phyloP scores from a whole-genome alignment of 2,113 vertebrate genomes.

The Acanthochromis polyacanthus region DNA sequence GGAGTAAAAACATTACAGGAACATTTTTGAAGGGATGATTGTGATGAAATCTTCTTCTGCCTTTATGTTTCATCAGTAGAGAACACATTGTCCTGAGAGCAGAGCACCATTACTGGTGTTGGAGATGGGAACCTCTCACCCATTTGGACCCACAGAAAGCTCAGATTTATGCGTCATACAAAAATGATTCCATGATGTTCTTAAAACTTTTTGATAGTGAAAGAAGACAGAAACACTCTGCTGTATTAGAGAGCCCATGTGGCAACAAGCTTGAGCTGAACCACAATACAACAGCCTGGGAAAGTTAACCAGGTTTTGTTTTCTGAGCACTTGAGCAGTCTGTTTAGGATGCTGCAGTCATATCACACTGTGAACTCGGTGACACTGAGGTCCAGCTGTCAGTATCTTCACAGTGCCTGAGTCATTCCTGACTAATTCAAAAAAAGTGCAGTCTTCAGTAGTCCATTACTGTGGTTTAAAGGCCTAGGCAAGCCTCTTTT shows the following conservation, averaged over 20 bases:
- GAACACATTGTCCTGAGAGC: slow-evolving; percentile 39
- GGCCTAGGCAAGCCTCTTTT: no score
- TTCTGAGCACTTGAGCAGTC: no score
- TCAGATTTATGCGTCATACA: background rate
- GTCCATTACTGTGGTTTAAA: no score
- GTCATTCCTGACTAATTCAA: no score
- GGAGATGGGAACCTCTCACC: slow-evolving; percentile 16
- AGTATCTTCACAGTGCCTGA: no score
- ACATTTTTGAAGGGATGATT: background rate
- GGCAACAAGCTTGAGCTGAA: slow-evolving; percentile 1
- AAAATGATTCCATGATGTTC: slow-evolving; percentile 15
- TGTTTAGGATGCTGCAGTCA: no score
- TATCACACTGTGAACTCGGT: no score
- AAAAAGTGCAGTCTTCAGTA: no score
- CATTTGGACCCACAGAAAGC: slow-evolving; percentile 10
- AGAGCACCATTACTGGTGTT: slow-evolving; percentile 20
- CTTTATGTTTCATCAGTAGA: slow-evolving; percentile 29
- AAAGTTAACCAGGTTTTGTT: no score
- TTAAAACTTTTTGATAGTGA: background rate
- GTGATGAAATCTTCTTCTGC: slow-evolving; percentile 29
- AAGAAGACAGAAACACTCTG: background rate
- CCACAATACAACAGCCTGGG: background rate
- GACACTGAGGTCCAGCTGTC: no score
- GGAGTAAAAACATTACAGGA: slow-evolving; percentile 1
- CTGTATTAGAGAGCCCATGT: background rate